Conservation (phyloP, 1,140 invertebrate genomes). For the Musca vetustissima region DNA sequence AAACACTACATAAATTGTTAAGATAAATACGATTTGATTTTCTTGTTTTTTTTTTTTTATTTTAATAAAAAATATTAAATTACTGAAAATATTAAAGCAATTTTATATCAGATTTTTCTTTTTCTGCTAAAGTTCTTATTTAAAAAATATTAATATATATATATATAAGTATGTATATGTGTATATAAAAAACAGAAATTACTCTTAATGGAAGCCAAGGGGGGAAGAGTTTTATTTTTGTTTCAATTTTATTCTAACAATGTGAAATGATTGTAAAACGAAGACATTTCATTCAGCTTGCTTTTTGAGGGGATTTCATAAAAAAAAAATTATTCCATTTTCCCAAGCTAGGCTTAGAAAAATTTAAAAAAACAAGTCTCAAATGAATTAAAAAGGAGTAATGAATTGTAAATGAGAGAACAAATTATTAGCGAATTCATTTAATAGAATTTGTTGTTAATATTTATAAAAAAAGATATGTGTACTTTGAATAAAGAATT, state of each 20-base stretch:
- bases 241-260: not conserved
- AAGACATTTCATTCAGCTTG: not conserved
- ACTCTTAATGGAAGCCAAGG: constrained; percentile 13
- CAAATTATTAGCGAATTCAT: not conserved
- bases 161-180: too few relatives aligned
- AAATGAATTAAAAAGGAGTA: not conserved
- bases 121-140: too few relatives aligned
- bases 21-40: too few relatives aligned
- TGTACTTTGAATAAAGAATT: constrained; percentile 1
- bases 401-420: not conserved
- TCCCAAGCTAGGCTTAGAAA: constrained; percentile 2
- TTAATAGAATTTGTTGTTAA: not conserved
- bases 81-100: too few relatives aligned
- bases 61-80: too few relatives aligned
- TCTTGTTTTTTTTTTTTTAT: too few relatives aligned
- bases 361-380: too few relatives aligned
- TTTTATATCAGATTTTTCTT: too few relatives aligned
- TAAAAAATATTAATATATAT: too few relatives aligned
- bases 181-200: not conserved
- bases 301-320: too few relatives aligned
- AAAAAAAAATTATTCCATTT: not conserved
- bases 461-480: not conserved
- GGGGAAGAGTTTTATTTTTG: not conserved
- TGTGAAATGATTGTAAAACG: not conserved
- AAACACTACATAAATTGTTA: too few relatives aligned